phyloP scores from a whole-genome alignment of 2,888 invertebrate species.

The Penaeus monodon region DNA sequence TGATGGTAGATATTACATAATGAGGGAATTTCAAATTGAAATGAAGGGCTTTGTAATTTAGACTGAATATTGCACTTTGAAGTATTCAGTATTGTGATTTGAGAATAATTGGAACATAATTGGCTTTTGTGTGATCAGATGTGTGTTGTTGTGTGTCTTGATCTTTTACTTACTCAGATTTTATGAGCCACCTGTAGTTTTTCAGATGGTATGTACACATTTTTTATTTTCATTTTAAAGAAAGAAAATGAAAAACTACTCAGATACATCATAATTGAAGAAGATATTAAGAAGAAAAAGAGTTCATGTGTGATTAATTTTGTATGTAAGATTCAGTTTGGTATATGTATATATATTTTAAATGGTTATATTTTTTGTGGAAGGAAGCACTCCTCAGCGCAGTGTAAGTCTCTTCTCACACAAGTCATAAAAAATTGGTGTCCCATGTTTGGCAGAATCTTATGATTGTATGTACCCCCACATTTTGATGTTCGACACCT shows the following conservation, averaged over 20 bases:
- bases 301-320: too few relatives aligned
- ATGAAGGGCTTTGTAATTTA: too few relatives aligned
- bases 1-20: too few relatives aligned
- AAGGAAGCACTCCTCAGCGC: slow-evolving; percentile 36
- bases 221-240: too few relatives aligned
- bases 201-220: not conserved
- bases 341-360: slow-evolving; percentile 11
- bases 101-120: not conserved
- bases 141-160: not conserved
- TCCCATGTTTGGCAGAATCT: slow-evolving; percentile 37
- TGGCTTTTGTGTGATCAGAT: not conserved
- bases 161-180: not conserved
- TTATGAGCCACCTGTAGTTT: not conserved
- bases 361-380: not conserved
- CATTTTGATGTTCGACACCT: slow-evolving; percentile 55
- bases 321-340: not conserved
- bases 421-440: slow-evolving; percentile 38
- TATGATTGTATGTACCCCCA: slow-evolving; percentile 47
- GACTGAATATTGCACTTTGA: not conserved
- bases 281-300: not conserved
- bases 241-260: not conserved
- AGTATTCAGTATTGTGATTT: not conserved
- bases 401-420: slow-evolving; percentile 39
- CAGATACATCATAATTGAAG: slow-evolving; percentile 2
- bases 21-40: too few relatives aligned